These are phyloP conservation scores for Diplodus puntazzo DNA, from an alignment of 2,797 vertebrate genomes.

Conservation along the genomic window DNA sequence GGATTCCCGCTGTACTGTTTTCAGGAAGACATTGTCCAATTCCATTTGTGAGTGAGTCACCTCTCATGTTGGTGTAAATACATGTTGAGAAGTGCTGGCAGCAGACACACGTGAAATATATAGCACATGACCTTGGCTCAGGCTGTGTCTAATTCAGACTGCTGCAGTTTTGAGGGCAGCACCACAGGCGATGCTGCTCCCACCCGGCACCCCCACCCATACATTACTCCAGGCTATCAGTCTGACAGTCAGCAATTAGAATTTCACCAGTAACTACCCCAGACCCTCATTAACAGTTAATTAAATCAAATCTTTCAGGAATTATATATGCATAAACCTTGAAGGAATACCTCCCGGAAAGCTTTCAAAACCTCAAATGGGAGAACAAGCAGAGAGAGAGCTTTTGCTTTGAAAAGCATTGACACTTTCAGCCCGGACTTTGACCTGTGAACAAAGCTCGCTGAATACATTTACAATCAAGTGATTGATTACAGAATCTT, in stretches of 20 bases:
- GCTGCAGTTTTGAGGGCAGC: slow-evolving; percentile 78
- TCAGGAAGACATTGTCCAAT: no score
- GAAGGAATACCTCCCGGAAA: slow-evolving; percentile 46
- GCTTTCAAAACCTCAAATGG: slow-evolving; percentile 7
- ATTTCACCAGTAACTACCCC: slow-evolving; percentile 85
- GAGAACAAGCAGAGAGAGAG: neutral
- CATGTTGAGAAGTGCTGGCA: neutral
- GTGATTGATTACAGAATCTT: neutral
- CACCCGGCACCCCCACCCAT: slow-evolving; percentile 46
- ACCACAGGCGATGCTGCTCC: slow-evolving; percentile 59
- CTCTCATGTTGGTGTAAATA: slow-evolving; percentile 3
- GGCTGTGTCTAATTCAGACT: slow-evolving; percentile 74
- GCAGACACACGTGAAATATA: slow-evolving; percentile 42
- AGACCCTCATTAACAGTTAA: slow-evolving; percentile 86
- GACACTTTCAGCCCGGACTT: neutral
- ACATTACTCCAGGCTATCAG: slow-evolving; percentile 73
- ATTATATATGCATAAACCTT: slow-evolving; percentile 65
- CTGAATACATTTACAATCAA: no score
- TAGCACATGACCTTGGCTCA: slow-evolving; percentile 84
- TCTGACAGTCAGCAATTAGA: slow-evolving; percentile 83
- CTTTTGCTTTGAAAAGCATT: slow-evolving; percentile 43
- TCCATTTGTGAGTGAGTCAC: neutral
- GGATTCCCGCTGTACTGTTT: no score
- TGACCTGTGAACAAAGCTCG: neutral
- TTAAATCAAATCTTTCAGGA: slow-evolving; percentile 85